Evolutionary conservation across 64 coral and sea anemone genomes (phyloP).

Genomic region (Montipora efflorescens): DNA sequence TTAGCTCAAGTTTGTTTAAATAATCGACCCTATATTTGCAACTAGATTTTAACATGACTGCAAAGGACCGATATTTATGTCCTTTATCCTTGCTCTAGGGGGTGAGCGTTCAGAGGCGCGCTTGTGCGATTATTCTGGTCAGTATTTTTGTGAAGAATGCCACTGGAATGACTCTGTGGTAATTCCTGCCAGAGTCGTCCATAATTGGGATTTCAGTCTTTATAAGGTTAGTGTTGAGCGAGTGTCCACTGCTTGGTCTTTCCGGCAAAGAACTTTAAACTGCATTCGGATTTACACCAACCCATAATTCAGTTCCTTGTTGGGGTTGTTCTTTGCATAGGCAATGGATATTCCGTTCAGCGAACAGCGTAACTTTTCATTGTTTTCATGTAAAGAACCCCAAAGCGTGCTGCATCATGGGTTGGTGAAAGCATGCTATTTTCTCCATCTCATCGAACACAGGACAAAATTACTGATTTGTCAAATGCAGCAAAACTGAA

Average conservation of each 20-base stretch:
- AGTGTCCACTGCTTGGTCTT: background rate
- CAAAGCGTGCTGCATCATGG: no score
- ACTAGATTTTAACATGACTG: background rate
- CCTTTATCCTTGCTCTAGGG: slow-evolving; percentile 42
- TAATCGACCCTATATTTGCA: background rate
- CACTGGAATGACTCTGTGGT: slow-evolving; percentile 93
- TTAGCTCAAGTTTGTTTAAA: no score
- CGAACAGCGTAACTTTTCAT: no score
- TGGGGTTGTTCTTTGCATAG: no score
- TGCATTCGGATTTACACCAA: background rate
- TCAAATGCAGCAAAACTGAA: no score
- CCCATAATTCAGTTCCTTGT: no score
- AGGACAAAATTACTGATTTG: no score
- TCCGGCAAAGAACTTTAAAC: background rate
- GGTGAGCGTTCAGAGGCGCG: slow-evolving; percentile 81
- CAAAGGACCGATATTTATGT: background rate
- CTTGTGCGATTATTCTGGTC: slow-evolving; percentile 91
- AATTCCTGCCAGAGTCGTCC: slow-evolving; percentile 92
- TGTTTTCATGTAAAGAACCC: no score
- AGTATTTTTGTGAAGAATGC: slow-evolving; percentile 95
- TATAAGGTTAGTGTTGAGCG: slow-evolving; percentile 38
- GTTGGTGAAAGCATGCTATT: no score
- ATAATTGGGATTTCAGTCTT: slow-evolving; percentile 95
- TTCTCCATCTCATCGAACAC: no score
- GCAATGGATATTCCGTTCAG: no score